phyloP scores from a whole-genome alignment of 2,797 vertebrate genomes.

The Sebastes kiyomatsui region DNA sequence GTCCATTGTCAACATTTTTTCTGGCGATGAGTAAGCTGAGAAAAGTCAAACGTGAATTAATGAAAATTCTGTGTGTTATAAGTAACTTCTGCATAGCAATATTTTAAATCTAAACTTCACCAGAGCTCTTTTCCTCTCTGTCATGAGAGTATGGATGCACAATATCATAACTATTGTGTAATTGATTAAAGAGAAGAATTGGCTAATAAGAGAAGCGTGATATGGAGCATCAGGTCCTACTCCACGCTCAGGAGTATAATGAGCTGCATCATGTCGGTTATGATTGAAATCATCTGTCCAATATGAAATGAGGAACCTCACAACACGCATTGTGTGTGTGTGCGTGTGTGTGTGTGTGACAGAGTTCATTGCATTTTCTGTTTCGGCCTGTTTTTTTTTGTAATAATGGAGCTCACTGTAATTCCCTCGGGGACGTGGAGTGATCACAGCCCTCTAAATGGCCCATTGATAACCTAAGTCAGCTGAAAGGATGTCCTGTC shows the following conservation, averaged over 20 bases:
- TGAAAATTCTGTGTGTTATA: background rate
- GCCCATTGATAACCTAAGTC: conserved; percentile 78
- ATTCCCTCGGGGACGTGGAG: conserved; percentile 37
- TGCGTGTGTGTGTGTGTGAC: background rate
- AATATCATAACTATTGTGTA: conserved; percentile 7
- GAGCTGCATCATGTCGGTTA: conserved; percentile 55
- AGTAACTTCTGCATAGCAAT: background rate
- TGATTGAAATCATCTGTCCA: conserved; percentile 74
- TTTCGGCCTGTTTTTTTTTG: conserved; percentile 9
- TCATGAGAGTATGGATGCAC: background rate
- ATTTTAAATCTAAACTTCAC: background rate
- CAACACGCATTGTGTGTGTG: too few species aligned
- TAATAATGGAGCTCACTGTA: conserved; percentile 68
- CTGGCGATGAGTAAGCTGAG: background rate
- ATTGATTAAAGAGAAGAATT: conserved; percentile 30
- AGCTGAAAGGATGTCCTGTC: conserved; percentile 78
- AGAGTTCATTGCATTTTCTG: conserved; percentile 3
- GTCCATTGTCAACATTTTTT: too few species aligned
- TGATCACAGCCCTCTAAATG: conserved; percentile 68
- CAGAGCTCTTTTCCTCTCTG: background rate
- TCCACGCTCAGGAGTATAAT: conserved; percentile 63
- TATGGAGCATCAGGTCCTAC: conserved; percentile 37
- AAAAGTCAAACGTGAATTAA: background rate
- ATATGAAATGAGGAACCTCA: conserved; percentile 52
- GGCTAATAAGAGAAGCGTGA: conserved; percentile 69